These are phyloP conservation scores for Caenorhabditis sp. DNA, from an alignment of 2,888 invertebrate genomes.

Conservation along the genomic window DNA sequence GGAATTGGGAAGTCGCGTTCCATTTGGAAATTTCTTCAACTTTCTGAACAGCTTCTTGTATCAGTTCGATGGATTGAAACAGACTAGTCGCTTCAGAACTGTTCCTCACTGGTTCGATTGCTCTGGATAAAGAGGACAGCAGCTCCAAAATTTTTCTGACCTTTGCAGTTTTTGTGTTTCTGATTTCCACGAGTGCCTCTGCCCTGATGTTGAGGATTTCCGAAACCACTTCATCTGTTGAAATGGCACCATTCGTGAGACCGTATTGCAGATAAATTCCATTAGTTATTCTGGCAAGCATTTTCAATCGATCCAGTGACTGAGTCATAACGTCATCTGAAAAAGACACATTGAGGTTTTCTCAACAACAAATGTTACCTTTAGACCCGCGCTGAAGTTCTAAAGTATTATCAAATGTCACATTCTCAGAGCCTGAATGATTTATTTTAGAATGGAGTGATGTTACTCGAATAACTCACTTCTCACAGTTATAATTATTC, in stretches of 20 bases:
- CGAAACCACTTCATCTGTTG: not conserved
- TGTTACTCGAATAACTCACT: too few relatives aligned
- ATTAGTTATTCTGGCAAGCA: not conserved
- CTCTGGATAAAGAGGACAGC: not conserved
- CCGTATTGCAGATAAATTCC: conserved; percentile 2
- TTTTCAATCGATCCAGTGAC: not conserved
- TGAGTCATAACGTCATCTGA: not conserved
- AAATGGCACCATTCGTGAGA: not conserved
- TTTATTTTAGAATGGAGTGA: too few relatives aligned
- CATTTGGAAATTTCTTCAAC: not conserved
- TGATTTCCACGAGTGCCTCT: not conserved
- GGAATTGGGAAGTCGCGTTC: too few relatives aligned
- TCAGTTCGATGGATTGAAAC: too few relatives aligned
- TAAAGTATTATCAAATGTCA: too few relatives aligned
- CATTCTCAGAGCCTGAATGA: too few relatives aligned
- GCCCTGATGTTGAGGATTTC: not conserved
- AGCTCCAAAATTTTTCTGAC: not conserved
- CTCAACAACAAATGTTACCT: too few relatives aligned
- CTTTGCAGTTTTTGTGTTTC: not conserved
- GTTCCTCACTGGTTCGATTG: too few relatives aligned
- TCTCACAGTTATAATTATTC: too few relatives aligned
- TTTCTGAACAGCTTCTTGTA: not conserved
- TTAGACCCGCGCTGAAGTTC: too few relatives aligned
- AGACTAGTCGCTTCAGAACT: too few relatives aligned
- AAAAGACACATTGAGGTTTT: not conserved